Evolutionary conservation across 1,140 invertebrate species (phyloP), one percentile per base, ranked within the genome.

Genomic region (Pectinophora gossypiella): DNA sequence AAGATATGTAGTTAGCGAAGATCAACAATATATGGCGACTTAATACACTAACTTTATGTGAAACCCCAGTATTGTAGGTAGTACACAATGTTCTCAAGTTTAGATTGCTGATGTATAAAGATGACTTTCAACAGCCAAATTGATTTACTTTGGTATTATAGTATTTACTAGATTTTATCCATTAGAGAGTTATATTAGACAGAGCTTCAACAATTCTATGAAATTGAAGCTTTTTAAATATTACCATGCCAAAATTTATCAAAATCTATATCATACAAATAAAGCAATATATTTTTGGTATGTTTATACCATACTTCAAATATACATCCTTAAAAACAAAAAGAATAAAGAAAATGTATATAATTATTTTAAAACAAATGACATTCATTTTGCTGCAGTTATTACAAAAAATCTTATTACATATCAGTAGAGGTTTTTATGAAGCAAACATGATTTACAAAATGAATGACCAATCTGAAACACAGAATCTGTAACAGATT

Each of bases 141-240:
- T 15, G n/a, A 21, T 50, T 51, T 60, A 63, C 63, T 69, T 69
- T 69, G 66, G 66, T 69, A 69, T 62, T 51, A 62, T 59, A 22
- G 56, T 53, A 57, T 58, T 56, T 50, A 52, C 55, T 63, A 60
- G 22, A 56, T 54, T 59, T 56, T 52, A 57, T 15, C 36, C n/a
- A 40, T 32, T 40, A 40, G 36, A 9, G 12, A 40, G 16, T 32
- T 32, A 32, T 32, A 32, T 12, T 32, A 18, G 12, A 27, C 5
- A 40, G 12, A 16, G 36, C 36, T 40, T 40, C 36, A 40, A 40
- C 10, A 40, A 1, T 40, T 40, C 36, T 40, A 40, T 32, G 16
- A 40, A 40, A 40, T 40, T 15, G 36, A 40, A 40, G 19, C 19
- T 12, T 20, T 20, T 44, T 12, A 9, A 3, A 20, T 20, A 9